Conservation (phyloP, 2,888 invertebrate species). For the Rhagonycha fulva region DNA sequence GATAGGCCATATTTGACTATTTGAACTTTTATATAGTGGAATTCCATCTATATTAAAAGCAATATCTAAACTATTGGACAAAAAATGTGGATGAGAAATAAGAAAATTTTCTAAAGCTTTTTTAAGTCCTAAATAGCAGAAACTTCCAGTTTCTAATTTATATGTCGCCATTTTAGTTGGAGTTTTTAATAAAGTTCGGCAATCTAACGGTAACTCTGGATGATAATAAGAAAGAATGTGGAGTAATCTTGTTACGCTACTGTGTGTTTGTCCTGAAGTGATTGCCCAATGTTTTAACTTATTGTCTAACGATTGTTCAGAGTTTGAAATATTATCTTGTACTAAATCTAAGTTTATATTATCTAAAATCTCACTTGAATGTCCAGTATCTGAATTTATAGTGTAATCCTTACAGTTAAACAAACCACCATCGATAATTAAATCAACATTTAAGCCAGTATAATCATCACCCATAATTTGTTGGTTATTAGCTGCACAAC, state of each 20-base stretch:
- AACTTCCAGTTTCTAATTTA: constrained; percentile 4
- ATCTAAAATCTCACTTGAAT: too few species aligned
- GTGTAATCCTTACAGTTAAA: too few species aligned
- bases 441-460: too few species aligned
- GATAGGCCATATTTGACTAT: constrained; percentile 5
- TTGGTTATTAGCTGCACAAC: too few species aligned
- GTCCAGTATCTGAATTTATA: too few species aligned
- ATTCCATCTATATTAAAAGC: constrained; percentile 9
- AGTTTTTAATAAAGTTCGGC: constrained; percentile 26
- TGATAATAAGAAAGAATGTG: constrained; percentile 19
- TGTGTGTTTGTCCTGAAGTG: background rate
- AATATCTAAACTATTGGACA: background rate
- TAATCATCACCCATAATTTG: too few species aligned
- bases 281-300: background rate
- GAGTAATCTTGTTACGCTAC: background rate
- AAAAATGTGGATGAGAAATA: background rate
- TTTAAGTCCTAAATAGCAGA: constrained; percentile 7
- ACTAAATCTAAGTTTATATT: too few species aligned
- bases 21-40: background rate
- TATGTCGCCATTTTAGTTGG: background rate
- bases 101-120: background rate
- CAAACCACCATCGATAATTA: too few species aligned
- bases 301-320: background rate
- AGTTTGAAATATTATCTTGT: too few species aligned
- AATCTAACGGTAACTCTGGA: constrained; percentile 28